Evolutionary conservation across 2,888 invertebrate genomes (phyloP).

Genomic region (Saturnia pavonia): DNA sequence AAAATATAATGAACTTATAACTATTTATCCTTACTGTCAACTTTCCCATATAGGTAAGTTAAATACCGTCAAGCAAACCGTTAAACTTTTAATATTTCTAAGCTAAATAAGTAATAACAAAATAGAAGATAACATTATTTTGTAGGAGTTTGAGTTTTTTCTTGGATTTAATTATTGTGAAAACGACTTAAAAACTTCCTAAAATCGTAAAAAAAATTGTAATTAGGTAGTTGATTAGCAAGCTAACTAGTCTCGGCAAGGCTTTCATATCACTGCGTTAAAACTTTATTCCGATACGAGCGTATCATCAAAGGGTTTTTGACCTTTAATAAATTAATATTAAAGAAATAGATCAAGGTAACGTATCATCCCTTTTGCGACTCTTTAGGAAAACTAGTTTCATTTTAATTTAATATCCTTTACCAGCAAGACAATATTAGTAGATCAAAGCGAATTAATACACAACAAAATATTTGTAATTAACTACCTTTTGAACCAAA

Average conservation of each 20-base stretch:
- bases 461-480: neutral
- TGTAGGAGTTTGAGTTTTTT: neutral
- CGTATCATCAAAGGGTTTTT: neutral
- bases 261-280: neutral
- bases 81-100: no score
- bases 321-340: neutral
- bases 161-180: neutral
- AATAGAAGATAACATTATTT: neutral
- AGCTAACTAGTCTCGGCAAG: neutral
- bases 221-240: neutral
- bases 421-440: neutral
- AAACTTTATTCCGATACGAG: neutral
- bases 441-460: conserved; percentile 11
- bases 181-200: neutral
- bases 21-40: neutral
- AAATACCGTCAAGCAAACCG: no score
- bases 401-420: neutral
- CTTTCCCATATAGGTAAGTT: no score
- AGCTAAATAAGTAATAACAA: no score
- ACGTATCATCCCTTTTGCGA: neutral
- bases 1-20: no score
- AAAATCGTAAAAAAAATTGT: neutral
- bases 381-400: neutral
- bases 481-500: neutral
- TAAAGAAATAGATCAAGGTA: neutral